A percentile compares a stretch with the other conserved stretches of the same genome.
Evolutionary conservation across 2,113 vertebrate genomes (phyloP).

Genomic region (Engystomops pustulosus): DNA sequence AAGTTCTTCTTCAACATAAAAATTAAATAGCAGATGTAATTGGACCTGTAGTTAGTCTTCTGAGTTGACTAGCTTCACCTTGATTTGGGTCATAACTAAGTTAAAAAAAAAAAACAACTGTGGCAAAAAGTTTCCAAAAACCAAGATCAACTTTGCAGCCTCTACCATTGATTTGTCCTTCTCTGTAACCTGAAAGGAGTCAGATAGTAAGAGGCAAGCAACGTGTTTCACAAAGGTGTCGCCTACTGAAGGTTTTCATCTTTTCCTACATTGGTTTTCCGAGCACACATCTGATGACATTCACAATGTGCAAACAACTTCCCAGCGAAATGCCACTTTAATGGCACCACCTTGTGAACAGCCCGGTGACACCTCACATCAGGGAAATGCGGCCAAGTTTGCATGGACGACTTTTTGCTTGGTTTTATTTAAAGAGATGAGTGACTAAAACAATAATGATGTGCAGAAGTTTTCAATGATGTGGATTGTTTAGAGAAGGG

Average conservation of each 20-base stretch:
- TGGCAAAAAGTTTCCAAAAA: neutral
- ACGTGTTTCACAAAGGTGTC: neutral
- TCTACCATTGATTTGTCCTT: neutral
- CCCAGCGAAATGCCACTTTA: constrained; percentile 37
- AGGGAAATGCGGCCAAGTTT: neutral
- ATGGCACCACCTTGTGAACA: constrained; percentile 39
- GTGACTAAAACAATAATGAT: neutral
- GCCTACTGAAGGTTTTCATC: neutral
- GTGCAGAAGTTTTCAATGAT: neutral
- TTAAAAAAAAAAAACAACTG: too few relatives aligned
- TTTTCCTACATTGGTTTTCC: constrained; percentile 12
- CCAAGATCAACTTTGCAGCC: neutral
- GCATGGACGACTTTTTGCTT: neutral
- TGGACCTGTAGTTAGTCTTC: too few relatives aligned
- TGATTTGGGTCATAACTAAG: too few relatives aligned
- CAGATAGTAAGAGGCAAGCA: neutral
- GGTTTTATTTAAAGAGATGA: neutral
- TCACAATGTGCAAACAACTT: constrained; percentile 36
- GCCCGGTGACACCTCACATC: constrained; percentile 29
- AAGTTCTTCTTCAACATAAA: too few relatives aligned
- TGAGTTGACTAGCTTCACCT: too few relatives aligned
- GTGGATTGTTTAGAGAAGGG: neutral
- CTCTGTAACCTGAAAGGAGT: neutral
- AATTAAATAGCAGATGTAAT: too few relatives aligned
- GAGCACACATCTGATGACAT: constrained; percentile 29